A percentile compares a stretch with the other conserved stretches of the same genome.
Conservation (phyloP, 2,888 invertebrate species). For the Tiliacea citrago region DNA sequence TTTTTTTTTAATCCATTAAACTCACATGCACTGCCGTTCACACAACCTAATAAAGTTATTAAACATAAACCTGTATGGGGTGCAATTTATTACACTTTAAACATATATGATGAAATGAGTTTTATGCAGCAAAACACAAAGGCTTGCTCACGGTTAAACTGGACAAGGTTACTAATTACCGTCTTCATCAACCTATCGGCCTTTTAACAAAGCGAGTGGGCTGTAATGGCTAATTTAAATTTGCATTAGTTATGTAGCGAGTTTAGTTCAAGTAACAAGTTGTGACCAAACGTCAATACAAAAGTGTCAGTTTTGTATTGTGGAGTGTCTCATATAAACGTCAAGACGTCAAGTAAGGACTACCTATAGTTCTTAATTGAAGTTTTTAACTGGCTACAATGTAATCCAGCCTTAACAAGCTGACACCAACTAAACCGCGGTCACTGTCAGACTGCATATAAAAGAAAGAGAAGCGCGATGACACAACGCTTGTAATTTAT, state of each 20-base stretch:
- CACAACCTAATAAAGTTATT: constrained; percentile 24
- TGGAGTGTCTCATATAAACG: too few species aligned
- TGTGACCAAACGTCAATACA: neutral
- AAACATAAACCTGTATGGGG: constrained; percentile 14
- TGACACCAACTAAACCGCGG: too few species aligned
- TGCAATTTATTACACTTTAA: constrained; percentile 54
- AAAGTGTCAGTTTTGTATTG: neutral
- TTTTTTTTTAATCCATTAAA: neutral
- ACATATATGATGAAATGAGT: constrained; percentile 54
- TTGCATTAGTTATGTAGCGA: neutral
- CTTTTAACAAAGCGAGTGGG: neutral
- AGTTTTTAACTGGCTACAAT: too few species aligned
- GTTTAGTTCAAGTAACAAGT: neutral
- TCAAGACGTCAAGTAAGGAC: too few species aligned
- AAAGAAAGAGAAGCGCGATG: too few species aligned
- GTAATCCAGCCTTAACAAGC: too few species aligned
- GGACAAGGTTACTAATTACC: constrained; percentile 1
- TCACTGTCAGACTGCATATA: too few species aligned
- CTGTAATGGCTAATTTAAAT: neutral
- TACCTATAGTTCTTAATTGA: too few species aligned
- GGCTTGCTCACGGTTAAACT: constrained; percentile 1
- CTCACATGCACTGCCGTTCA: neutral
- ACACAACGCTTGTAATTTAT: too few species aligned
- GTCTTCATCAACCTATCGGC: neutral
- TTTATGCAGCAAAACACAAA: constrained; percentile 38